Evolutionary conservation across 2,113 vertebrate species (phyloP).

Genomic region (Microtus montanus): DNA sequence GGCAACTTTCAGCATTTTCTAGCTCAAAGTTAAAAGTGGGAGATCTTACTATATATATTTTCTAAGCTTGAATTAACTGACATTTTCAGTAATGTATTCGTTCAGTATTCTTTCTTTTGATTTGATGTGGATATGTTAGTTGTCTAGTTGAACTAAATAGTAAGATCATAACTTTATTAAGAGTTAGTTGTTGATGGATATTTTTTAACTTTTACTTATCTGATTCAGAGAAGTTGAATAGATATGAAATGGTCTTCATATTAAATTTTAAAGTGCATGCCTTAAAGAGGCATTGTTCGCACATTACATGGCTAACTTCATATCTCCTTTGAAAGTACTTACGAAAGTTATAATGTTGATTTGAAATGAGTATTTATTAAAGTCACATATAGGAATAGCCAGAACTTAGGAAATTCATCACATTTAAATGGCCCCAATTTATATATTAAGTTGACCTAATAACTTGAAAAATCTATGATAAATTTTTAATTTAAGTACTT

Average conservation of each 20-base stretch:
- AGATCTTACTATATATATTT: background rate
- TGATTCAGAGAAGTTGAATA: slow-evolving; percentile 6
- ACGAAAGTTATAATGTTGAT: slow-evolving; percentile 37
- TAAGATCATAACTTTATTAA: slow-evolving; percentile 46
- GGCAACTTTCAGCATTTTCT: slow-evolving; percentile 17
- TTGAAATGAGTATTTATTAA: slow-evolving; percentile 36
- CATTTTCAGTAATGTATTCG: background rate
- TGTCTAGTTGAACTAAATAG: slow-evolving; percentile 18
- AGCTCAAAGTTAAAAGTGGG: slow-evolving; percentile 28
- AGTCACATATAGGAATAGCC: slow-evolving; percentile 9
- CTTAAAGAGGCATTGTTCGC: background rate
- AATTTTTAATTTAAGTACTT: slow-evolving; percentile 48
- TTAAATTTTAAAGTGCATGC: slow-evolving; percentile 37
- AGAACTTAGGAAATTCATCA: slow-evolving; percentile 17
- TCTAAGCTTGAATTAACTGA: slow-evolving; percentile 12
- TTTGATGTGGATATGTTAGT: slow-evolving; percentile 2
- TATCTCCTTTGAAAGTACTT: slow-evolving; percentile 4
- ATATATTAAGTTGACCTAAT: background rate
- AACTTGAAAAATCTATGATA: background rate
- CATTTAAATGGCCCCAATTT: slow-evolving; percentile 8
- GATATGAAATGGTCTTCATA: slow-evolving; percentile 10
- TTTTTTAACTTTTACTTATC: background rate
- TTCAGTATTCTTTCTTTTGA: slow-evolving; percentile 42
- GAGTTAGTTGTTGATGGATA: background rate
- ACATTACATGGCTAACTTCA: background rate